A percentile compares a stretch with the other conserved stretches of the same genome.
Evolutionary conservation across 1,140 invertebrate genomes (phyloP).

Genomic region (Pogonomyrmex californicus): DNA sequence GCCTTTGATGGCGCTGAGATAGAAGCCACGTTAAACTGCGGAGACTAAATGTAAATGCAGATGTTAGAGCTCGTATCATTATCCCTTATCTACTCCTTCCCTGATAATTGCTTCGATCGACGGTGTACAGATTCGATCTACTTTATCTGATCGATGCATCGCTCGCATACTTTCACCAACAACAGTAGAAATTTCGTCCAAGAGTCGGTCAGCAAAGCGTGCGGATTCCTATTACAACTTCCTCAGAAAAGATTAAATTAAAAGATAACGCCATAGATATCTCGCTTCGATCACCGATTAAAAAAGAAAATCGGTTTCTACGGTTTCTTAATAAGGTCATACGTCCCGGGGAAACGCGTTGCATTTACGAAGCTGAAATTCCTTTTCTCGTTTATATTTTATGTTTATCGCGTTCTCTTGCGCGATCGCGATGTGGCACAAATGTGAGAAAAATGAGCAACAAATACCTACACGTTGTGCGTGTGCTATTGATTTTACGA

Average conservation of each 20-base stretch:
- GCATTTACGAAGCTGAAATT: background rate
- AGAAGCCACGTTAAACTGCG: background rate
- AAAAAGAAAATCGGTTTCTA: background rate
- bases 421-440: background rate
- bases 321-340: background rate
- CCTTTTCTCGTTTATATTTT: background rate
- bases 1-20: background rate
- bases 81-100: conserved; percentile 35
- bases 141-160: conserved; percentile 3
- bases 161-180: conserved; percentile 17
- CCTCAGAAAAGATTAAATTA: conserved; percentile 30
- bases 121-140: conserved; percentile 5
- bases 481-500: conserved; percentile 53
- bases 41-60: conserved; percentile 50
- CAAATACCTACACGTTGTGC: conserved; percentile 3
- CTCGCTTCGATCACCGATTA: background rate
- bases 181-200: background rate
- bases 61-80: conserved; percentile 18
- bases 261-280: conserved; percentile 39
- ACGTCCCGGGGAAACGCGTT: background rate
- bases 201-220: background rate
- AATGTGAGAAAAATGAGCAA: conserved; percentile 42
- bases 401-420: background rate
- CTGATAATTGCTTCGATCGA: conserved; percentile 35
- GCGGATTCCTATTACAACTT: conserved; percentile 20